Evolutionary conservation across 2,797 vertebrate genomes (phyloP).

Genomic region (Cuniculus paca): DNA sequence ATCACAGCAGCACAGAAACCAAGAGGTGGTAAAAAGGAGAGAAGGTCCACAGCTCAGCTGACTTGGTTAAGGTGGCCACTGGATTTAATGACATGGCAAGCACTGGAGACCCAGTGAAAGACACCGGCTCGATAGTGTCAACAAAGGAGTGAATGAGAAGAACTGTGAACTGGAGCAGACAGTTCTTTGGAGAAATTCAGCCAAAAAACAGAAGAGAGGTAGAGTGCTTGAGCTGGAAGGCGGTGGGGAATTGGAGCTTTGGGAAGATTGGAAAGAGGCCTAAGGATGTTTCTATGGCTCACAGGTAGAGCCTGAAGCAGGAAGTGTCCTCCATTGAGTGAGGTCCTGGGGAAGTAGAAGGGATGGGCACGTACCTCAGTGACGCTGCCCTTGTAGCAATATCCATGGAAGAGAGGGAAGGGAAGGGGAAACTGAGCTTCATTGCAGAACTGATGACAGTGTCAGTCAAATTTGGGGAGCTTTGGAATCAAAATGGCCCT

Average conservation of each 20-base stretch:
- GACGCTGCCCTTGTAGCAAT: neutral
- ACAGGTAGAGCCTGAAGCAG: neutral
- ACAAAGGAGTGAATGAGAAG: neutral
- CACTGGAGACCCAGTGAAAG: neutral
- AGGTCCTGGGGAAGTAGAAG: neutral
- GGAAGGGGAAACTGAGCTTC: neutral
- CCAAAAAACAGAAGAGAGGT: neutral
- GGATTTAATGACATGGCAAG: neutral
- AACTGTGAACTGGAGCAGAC: neutral
- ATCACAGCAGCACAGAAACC: neutral
- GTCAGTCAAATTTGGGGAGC: neutral
- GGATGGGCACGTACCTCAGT: neutral
- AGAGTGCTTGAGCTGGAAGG: neutral
- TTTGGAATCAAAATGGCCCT: neutral
- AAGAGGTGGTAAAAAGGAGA: neutral
- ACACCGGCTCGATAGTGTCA: neutral
- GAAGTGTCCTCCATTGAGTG: neutral
- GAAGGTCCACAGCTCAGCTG: neutral
- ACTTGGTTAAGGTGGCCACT: neutral
- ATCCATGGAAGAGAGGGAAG: neutral
- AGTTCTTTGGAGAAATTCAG: neutral
- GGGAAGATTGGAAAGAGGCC: neutral
- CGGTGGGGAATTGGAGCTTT: neutral
- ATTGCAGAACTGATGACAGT: neutral
- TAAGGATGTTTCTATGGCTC: neutral